Evolutionary conservation across 2,888 invertebrate genomes (phyloP), one percentile per base, ranked within the genome.

Genomic region (Aradus depressus): DNA sequence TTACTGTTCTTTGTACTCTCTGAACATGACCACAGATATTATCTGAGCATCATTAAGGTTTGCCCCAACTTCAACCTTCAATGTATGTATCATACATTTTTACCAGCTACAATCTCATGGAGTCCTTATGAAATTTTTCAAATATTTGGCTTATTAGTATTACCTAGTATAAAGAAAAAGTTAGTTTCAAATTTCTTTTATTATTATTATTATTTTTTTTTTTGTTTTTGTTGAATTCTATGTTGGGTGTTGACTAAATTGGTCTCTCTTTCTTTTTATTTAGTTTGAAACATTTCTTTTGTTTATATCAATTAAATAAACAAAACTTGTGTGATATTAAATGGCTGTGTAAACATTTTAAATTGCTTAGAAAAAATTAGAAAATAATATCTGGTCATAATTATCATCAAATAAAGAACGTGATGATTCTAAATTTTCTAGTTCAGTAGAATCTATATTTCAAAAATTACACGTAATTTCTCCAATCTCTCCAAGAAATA

Each of bases 71-170:
- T n/a, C n/a, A n/a, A n/a, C n/a, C n/a, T n/a, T n/a, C n/a, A n/a
- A n/a, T n/a, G n/a, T n/a, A n/a, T n/a, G n/a, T n/a, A n/a, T n/a
- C n/a, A n/a, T n/a, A n/a, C n/a, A n/a, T n/a, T n/a, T n/a, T n/a
- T n/a, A n/a, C n/a, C n/a, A n/a, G n/a, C n/a, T n/a, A n/a, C n/a
- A n/a, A n/a, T n/a, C n/a, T n/a, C n/a, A n/a, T n/a, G n/a, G n/a
- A n/a, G n/a, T n/a, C n/a, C n/a, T n/a, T n/a, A n/a, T n/a, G n/a
- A n/a, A n/a, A n/a, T n/a, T n/a, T n/a, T n/a, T 86, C 75, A 95
- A 92, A 74, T 92, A 92, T 75, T 93, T 90, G 75, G 93, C 96
- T 77, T 96, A 93, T 76, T 96, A 96, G 77, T 97, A 96, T 96
- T 97, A 96, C 76, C 95, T 96, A 75, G 86, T 96, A 80, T 96